Evolutionary conservation across 1,140 invertebrate species (phyloP).

Genomic region (Drosophila varians): DNA sequence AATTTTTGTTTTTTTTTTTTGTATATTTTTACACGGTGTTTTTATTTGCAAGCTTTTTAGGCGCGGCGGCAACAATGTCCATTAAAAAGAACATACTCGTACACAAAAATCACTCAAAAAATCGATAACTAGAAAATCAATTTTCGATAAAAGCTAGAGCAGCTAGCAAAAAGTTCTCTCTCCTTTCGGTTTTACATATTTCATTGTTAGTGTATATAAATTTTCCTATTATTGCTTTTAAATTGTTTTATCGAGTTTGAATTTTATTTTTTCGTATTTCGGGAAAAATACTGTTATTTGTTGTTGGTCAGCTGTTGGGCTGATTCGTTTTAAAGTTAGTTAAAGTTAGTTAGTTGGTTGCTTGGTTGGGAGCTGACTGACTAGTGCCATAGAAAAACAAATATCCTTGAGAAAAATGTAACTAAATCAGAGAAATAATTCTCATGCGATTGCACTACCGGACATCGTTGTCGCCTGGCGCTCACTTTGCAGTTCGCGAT

Average conservation of each 20-base stretch:
- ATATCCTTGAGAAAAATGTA: slow-evolving; percentile 83
- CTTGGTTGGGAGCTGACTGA: slow-evolving; percentile 18
- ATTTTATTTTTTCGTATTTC: slow-evolving; percentile 31
- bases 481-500: slow-evolving; percentile 84
- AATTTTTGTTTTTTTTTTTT: slow-evolving; percentile 14
- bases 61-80: slow-evolving; percentile 83
- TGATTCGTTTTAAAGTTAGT: slow-evolving; percentile 31
- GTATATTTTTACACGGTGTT: slow-evolving; percentile 61
- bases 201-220: slow-evolving; percentile 38
- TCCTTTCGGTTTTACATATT: slow-evolving; percentile 18
- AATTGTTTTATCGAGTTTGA: not conserved
- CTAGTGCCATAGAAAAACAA: slow-evolving; percentile 66
- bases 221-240: slow-evolving; percentile 65
- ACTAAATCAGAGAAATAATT: slow-evolving; percentile 84
- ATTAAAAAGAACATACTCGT: slow-evolving; percentile 44
- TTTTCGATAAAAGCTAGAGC: slow-evolving; percentile 54
- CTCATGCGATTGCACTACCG: slow-evolving; percentile 88
- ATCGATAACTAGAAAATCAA: slow-evolving; percentile 37
- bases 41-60: slow-evolving; percentile 62
- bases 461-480: slow-evolving; percentile 87
- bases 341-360: slow-evolving; percentile 36
- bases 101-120: slow-evolving; percentile 28
- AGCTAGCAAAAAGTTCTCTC: slow-evolving; percentile 60
- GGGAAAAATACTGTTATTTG: slow-evolving; percentile 50
- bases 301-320: slow-evolving; percentile 1